Evolutionary conservation across 2,888 invertebrate genomes (phyloP).

Genomic region (Apamea monoglypha): DNA sequence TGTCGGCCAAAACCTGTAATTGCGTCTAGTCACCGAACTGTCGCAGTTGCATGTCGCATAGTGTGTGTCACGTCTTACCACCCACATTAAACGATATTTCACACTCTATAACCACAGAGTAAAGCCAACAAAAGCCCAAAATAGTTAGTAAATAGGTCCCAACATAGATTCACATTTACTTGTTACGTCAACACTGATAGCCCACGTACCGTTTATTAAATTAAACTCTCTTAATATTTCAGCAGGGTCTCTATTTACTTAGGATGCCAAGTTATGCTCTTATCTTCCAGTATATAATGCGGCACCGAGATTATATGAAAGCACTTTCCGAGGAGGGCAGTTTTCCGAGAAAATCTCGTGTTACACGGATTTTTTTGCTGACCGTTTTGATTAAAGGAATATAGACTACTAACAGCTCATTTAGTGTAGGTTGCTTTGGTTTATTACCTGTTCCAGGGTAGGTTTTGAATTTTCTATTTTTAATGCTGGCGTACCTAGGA

Average conservation of each 20-base stretch:
- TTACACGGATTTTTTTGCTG: conserved; percentile 42
- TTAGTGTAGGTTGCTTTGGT: background rate
- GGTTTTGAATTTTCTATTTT: conserved; percentile 8
- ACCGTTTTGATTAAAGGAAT: conserved; percentile 34
- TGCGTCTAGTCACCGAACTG: too few species aligned
- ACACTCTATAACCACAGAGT: conserved; percentile 1
- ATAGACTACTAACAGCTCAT: conserved; percentile 26
- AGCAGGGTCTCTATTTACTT: conserved; percentile 74
- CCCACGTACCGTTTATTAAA: conserved; percentile 73
- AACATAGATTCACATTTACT: conserved; percentile 56
- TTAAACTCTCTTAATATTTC: conserved; percentile 73
- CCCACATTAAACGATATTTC: background rate
- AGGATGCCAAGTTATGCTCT: conserved; percentile 69
- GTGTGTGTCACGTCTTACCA: too few species aligned
- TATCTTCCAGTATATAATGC: conserved; percentile 61
- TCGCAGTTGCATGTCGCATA: too few species aligned
- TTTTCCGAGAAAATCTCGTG: conserved; percentile 30
- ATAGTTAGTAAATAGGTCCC: conserved; percentile 46
- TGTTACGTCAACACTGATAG: conserved; percentile 69
- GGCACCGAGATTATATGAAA: conserved; percentile 60
- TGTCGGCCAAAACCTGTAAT: too few species aligned
- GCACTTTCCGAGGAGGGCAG: conserved; percentile 23
- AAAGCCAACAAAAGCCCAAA: conserved; percentile 37
- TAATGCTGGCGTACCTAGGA: background rate
- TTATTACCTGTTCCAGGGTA: conserved; percentile 5